Conservation (phyloP, 2,113 vertebrate genomes). For the Ctenodactylus gundi region DNA sequence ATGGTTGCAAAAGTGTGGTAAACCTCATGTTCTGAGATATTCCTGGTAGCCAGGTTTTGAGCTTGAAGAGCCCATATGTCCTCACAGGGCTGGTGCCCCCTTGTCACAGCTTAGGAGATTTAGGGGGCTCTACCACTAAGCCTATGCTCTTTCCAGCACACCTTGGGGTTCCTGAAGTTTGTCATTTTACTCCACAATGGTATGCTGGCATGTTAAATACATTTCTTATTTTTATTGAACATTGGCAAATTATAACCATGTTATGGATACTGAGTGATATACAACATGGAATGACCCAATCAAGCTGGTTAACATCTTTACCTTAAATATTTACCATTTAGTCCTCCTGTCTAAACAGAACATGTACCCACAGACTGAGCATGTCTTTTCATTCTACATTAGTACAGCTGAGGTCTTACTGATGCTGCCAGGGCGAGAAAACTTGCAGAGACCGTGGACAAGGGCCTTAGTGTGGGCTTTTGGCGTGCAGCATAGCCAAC, state of each 20-base stretch:
- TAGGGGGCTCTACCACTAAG: rapidly evolving
- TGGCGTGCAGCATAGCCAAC: not conserved
- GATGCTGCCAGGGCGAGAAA: not conserved
- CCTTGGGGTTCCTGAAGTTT: not conserved
- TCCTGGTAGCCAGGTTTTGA: not conserved
- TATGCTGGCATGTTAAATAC: not conserved
- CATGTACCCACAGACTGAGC: not conserved
- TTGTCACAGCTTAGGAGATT: rapidly evolving
- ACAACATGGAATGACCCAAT: too few relatives aligned
- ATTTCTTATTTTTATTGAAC: not conserved
- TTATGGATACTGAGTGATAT: not conserved
- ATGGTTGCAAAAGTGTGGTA: not conserved
- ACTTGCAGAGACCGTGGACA: not conserved
- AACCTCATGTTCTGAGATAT: not conserved
- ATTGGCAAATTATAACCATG: not conserved
- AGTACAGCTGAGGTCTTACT: not conserved
- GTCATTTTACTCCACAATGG: not conserved
- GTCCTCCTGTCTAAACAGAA: not conserved
- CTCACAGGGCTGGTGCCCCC: rapidly evolving
- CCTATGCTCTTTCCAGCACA: not conserved
- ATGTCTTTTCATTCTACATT: not conserved
- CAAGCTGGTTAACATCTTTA: not conserved
- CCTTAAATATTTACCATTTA: not conserved
- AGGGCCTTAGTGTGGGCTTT: not conserved
- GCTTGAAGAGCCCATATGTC: rapidly evolving